Conservation (phyloP, 2,797 vertebrate genomes). For the Darevskia nairensis region DNA sequence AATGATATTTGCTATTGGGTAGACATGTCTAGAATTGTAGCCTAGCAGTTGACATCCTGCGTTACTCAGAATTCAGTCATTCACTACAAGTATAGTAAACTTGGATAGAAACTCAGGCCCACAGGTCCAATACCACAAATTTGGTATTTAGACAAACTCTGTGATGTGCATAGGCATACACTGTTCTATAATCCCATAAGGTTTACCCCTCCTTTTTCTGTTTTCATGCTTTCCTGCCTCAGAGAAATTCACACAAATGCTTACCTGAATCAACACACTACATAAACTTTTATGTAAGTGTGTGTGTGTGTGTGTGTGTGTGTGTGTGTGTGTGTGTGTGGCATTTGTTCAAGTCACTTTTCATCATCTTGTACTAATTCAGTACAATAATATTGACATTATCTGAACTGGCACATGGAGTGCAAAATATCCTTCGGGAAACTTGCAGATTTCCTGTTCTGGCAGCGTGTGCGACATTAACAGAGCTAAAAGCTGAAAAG, state of each 20-base stretch:
- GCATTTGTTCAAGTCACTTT: constrained; percentile 47
- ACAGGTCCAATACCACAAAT: neutral
- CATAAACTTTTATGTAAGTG: constrained; percentile 23
- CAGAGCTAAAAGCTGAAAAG: constrained; percentile 36
- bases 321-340: neutral
- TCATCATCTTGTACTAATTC: constrained; percentile 48
- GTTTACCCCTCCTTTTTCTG: neutral
- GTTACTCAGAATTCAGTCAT: neutral
- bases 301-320: neutral
- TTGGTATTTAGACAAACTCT: neutral
- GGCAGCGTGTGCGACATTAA: constrained; percentile 21
- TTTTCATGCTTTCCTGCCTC: constrained; percentile 9
- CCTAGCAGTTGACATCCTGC: no score
- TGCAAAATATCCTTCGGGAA: constrained; percentile 37
- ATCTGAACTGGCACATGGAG: constrained; percentile 41
- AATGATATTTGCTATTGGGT: no score
- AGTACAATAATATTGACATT: constrained; percentile 38
- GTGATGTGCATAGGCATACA: neutral
- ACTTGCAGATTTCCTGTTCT: constrained; percentile 24
- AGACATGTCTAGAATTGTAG: no score
- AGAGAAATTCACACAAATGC: constrained; percentile 10
- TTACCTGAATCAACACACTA: constrained; percentile 18
- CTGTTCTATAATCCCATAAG: neutral
- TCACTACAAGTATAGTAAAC: constrained; percentile 9
- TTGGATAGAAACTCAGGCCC: constrained; percentile 29